These are phyloP conservation scores for Plestiodon gilberti DNA, from an alignment of 2,113 vertebrate genomes.

Conservation along the genomic window DNA sequence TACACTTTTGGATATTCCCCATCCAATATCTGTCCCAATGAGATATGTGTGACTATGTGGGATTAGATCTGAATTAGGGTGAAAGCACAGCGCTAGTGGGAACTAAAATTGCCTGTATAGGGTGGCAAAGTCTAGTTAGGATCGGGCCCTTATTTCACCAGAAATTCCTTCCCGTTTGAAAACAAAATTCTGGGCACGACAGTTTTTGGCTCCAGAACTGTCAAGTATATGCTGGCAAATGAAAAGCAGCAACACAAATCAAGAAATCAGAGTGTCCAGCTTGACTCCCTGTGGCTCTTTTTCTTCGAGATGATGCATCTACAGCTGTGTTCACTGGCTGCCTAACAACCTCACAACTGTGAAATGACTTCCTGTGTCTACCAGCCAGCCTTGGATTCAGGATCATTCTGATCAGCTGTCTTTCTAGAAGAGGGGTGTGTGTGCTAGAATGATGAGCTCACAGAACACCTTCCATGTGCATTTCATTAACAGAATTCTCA, in stretches of 20 bases:
- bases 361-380: not conserved
- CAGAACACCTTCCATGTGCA: not conserved
- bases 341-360: not conserved
- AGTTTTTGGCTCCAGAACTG: not conserved
- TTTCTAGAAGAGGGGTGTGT: slow-evolving; percentile 1
- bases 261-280: not conserved
- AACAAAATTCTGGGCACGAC: not conserved
- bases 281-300: not conserved
- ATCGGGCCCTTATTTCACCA: too few species aligned
- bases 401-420: not conserved
- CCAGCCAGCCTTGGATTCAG: not conserved
- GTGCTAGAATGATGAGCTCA: not conserved
- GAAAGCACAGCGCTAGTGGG: not conserved
- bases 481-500: not conserved
- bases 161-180: not conserved
- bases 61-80: not conserved
- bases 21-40: not conserved
- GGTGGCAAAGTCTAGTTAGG: too few species aligned
- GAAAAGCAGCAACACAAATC: not conserved
- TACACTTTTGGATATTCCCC: not conserved
- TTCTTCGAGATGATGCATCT: not conserved
- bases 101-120: not conserved
- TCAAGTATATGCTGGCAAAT: not conserved
- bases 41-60: not conserved
- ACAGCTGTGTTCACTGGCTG: not conserved